These are phyloP conservation scores for Serrognathus titanus DNA, from an alignment of 2,888 invertebrate species.

Conservation along the genomic window DNA sequence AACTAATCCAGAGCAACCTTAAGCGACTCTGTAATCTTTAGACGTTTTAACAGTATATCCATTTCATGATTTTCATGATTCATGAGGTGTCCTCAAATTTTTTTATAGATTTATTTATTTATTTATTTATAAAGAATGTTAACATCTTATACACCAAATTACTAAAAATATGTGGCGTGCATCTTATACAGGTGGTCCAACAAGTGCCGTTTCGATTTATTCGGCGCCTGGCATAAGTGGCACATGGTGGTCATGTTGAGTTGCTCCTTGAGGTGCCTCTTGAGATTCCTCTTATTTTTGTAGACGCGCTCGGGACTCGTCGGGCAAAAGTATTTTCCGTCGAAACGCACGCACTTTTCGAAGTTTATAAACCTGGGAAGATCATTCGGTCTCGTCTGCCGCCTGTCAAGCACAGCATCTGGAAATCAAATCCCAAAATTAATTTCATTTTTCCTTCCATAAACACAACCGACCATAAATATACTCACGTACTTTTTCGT, in stretches of 20 bases:
- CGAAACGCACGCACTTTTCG: slow-evolving; percentile 7
- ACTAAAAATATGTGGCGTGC: not conserved
- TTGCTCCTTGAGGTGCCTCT: slow-evolving; percentile 13
- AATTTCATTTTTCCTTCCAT: not conserved
- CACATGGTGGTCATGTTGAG: slow-evolving; percentile 7
- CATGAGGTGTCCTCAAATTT: too few species aligned
- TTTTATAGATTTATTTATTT: not conserved
- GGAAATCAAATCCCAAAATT: not conserved
- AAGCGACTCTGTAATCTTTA: too few species aligned
- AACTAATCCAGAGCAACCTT: too few species aligned
- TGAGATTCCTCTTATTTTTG: slow-evolving; percentile 17
- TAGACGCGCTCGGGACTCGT: slow-evolving; percentile 12
- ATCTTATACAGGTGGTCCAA: slow-evolving; percentile 3
- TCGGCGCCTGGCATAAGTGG: slow-evolving; percentile 8
- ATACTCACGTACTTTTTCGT: too few species aligned
- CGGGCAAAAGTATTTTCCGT: slow-evolving; percentile 16
- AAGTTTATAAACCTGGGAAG: slow-evolving; percentile 12
- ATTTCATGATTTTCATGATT: too few species aligned
- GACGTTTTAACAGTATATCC: too few species aligned
- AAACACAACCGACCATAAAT: not conserved
- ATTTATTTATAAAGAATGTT: not conserved
- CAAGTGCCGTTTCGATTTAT: not conserved
- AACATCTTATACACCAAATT: not conserved
- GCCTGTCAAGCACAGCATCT: not conserved
- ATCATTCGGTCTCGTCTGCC: slow-evolving; percentile 2